phyloP scores from a whole-genome alignment of 2,113 vertebrate species.

The Zingel zingel region DNA sequence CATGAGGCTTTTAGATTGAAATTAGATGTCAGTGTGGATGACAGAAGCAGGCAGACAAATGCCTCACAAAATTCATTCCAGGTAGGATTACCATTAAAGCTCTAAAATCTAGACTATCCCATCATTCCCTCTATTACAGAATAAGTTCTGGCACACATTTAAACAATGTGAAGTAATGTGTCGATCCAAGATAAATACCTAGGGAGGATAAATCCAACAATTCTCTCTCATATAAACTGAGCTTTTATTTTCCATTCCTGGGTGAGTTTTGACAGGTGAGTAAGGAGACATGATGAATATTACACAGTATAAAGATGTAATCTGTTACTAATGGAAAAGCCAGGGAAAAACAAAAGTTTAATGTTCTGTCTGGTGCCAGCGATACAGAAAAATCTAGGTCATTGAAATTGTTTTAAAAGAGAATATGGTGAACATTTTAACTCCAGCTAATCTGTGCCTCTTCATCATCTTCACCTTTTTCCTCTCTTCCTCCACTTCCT shows the following conservation, averaged over 20 bases:
- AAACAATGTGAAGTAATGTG: conserved; percentile 5
- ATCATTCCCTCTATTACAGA: conserved; percentile 1
- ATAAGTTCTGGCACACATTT: conserved; percentile 29
- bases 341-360: not conserved
- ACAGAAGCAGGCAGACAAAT: not conserved
- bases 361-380: not conserved
- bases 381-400: not conserved
- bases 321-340: conserved; percentile 20
- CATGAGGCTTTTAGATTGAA: not conserved
- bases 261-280: conserved; percentile 10
- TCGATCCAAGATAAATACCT: conserved; percentile 47
- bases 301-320: not conserved
- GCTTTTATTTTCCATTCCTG: not conserved
- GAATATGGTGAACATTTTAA: not conserved
- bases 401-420: not conserved
- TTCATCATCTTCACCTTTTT: conserved; percentile 25
- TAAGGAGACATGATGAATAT: not conserved
- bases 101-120: conserved; percentile 8
- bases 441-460: conserved; percentile 6
- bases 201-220: conserved; percentile 5
- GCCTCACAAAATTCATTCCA: not conserved
- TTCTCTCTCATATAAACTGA: conserved; percentile 8
- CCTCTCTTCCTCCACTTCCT: not conserved
- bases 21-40: not conserved
- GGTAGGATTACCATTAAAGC: conserved; percentile 30